Conservation (phyloP, 2,113 vertebrate species). For the Origma solitaria region DNA sequence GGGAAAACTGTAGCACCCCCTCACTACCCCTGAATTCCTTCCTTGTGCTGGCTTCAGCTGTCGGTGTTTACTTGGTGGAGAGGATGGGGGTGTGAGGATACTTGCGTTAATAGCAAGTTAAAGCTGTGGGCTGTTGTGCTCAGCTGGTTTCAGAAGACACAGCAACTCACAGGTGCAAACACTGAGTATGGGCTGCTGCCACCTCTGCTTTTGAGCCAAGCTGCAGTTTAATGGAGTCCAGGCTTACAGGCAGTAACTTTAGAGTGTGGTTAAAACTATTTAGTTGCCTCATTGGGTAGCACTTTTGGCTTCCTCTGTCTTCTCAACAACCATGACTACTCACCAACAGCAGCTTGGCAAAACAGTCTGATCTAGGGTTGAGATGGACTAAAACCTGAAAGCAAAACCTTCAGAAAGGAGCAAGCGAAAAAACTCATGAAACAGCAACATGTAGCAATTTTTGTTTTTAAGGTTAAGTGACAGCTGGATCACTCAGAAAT, state of each 20-base stretch:
- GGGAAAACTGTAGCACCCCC: background rate
- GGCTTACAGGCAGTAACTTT: background rate
- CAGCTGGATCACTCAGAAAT: background rate
- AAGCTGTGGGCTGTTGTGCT: background rate
- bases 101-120: background rate
- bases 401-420: background rate
- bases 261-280: background rate
- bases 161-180: background rate
- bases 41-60: background rate
- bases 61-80: background rate
- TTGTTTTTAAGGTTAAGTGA: background rate
- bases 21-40: background rate
- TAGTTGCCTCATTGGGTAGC: background rate
- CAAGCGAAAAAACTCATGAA: background rate
- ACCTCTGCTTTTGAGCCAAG: background rate
- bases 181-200: background rate
- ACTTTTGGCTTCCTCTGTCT: background rate
- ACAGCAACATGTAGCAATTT: background rate
- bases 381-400: background rate
- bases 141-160: background rate
- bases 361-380: background rate
- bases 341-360: background rate
- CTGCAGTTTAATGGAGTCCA: background rate
- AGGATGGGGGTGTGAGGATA: background rate
- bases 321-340: rapidly evolving